Evolutionary conservation across 2,113 vertebrate species (phyloP).

Genomic region (Muscicapa adusta): DNA sequence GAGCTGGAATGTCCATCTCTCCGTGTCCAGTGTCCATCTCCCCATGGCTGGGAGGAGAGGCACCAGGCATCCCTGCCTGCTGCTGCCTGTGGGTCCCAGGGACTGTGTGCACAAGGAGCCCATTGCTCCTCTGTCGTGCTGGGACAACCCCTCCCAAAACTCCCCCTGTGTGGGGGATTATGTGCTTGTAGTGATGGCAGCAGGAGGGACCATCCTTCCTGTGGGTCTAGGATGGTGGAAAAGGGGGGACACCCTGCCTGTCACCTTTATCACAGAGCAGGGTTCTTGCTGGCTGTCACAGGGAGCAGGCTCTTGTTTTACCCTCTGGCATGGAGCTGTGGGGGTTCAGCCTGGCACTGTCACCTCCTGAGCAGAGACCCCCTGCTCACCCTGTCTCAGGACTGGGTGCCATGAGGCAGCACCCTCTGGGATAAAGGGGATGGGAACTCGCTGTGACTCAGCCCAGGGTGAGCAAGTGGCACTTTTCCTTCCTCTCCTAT

Average conservation of each 20-base stretch:
- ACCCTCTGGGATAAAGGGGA: background rate
- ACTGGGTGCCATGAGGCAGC: rapidly evolving
- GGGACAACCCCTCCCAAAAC: background rate
- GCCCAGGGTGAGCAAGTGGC: background rate
- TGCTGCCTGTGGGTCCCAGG: background rate
- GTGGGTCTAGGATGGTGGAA: background rate
- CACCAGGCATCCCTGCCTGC: background rate
- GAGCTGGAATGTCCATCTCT: background rate
- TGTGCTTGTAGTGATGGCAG: background rate
- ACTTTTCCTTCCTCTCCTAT: background rate
- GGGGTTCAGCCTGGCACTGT: background rate
- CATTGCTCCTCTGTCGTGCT: rapidly evolving
- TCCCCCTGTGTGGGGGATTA: background rate
- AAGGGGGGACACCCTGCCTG: background rate
- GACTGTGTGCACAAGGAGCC: background rate
- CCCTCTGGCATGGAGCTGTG: rapidly evolving
- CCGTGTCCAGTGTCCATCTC: rapidly evolving
- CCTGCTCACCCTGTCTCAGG: background rate
- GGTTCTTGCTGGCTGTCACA: background rate
- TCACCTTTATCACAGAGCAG: background rate
- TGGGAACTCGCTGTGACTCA: rapidly evolving
- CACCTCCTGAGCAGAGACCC: rapidly evolving
- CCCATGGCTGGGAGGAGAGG: background rate
- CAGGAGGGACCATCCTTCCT: background rate
- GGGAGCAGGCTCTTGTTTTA: background rate